Conservation (phyloP, 2,797 vertebrate genomes). For the Danio aesculapii region DNA sequence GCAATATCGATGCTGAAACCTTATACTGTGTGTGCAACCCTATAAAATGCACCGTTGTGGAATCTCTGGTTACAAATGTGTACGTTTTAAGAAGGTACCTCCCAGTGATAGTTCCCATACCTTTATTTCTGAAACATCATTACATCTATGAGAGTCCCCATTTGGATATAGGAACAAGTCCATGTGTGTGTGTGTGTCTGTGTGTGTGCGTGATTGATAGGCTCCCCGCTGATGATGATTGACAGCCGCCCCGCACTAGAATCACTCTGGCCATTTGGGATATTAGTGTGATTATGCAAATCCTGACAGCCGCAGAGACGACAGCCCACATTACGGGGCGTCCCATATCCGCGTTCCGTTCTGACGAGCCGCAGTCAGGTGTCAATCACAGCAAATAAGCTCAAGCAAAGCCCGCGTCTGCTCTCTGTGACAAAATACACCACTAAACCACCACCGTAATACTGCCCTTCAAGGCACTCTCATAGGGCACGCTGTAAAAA, state of each 20-base stretch:
- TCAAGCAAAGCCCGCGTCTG: conserved; percentile 45
- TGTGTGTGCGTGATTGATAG: conserved; percentile 57
- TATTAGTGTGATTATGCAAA: conserved; percentile 74
- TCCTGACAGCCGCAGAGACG: conserved; percentile 62
- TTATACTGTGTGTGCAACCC: too few species aligned
- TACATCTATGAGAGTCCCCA: too few species aligned
- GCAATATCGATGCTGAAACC: too few species aligned
- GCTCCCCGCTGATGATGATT: conserved; percentile 66
- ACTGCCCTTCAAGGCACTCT: conserved; percentile 12
- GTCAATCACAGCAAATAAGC: conserved; percentile 63
- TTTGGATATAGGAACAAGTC: too few species aligned
- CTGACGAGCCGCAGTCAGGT: conserved; percentile 67
- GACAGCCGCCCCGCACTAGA: conserved; percentile 61
- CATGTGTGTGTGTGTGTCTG: background rate
- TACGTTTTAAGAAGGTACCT: too few species aligned
- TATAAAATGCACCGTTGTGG: too few species aligned
- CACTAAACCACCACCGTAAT: background rate
- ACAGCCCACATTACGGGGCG: conserved; percentile 44
- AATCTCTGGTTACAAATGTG: too few species aligned
- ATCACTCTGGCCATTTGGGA: conserved; percentile 64
- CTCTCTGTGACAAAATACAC: conserved; percentile 8
- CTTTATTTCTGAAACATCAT: too few species aligned
- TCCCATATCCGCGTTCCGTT: conserved; percentile 58
- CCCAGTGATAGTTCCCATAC: too few species aligned
- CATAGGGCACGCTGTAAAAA: background rate